These are phyloP conservation scores for Knipowitschia caucasica DNA, from an alignment of 2,797 vertebrate genomes.

Conservation along the genomic window DNA sequence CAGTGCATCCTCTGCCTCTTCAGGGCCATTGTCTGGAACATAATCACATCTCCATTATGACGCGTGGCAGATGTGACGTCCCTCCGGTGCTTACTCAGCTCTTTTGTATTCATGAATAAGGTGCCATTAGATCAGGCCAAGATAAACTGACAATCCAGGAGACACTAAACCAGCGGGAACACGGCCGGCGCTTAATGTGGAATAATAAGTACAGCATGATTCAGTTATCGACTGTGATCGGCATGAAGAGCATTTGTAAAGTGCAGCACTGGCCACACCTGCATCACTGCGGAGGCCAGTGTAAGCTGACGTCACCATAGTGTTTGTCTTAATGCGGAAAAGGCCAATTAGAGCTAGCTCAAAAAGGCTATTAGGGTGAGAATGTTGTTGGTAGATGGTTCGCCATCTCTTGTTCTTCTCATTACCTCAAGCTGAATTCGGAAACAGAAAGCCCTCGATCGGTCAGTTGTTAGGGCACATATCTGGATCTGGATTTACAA, in stretches of 20 bases:
- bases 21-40: constrained; percentile 22
- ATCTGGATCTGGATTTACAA: no score
- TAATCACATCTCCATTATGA: constrained; percentile 50
- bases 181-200: background rate
- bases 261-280: background rate
- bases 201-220: constrained; percentile 4
- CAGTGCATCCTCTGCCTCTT: no score
- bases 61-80: constrained; percentile 52
- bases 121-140: constrained; percentile 25
- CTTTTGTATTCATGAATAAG: constrained; percentile 54
- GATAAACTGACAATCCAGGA: constrained; percentile 36
- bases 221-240: background rate
- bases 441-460: no score
- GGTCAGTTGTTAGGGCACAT: no score
- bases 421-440: no score
- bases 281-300: background rate
- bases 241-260: background rate
- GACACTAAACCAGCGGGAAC: constrained; percentile 17
- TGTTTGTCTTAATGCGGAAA: no score
- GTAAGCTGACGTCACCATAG: background rate
- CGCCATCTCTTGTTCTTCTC: no score
- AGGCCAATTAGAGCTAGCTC: no score
- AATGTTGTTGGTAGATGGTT: no score
- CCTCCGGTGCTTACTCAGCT: constrained; percentile 39
- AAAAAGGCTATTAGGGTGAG: no score